A percentile compares a stretch with the other conserved stretches of the same genome.
phyloP scores from a whole-genome alignment of 1,140 invertebrate genomes.

The Pseudomyrmex gracilis region DNA sequence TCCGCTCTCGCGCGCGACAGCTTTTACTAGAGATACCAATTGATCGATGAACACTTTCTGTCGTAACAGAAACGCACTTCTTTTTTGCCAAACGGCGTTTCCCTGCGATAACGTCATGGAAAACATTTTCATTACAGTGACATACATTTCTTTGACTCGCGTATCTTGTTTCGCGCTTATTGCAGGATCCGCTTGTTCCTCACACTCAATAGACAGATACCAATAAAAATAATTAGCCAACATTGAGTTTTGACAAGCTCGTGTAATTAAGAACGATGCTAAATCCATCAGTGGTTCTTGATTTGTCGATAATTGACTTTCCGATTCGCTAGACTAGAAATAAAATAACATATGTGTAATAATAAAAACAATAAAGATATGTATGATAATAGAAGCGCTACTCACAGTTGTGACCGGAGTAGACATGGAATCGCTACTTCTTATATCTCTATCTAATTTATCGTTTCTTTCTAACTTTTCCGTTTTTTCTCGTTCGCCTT shows the following conservation, averaged over 20 bases:
- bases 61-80: slow-evolving; percentile 90
- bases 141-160: slow-evolving; percentile 93
- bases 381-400: background rate
- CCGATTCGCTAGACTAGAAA: slow-evolving; percentile 80
- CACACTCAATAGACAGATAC: slow-evolving; percentile 97
- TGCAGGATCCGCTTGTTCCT: slow-evolving; percentile 90
- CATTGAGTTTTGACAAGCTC: slow-evolving; percentile 95
- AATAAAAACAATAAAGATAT: background rate
- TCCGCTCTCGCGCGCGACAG: slow-evolving; percentile 95
- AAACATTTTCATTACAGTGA: slow-evolving; percentile 95
- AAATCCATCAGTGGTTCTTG: slow-evolving; percentile 88
- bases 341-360: slow-evolving; percentile 19
- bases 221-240: slow-evolving; percentile 99
- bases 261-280: slow-evolving; percentile 95
- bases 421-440: slow-evolving; percentile 75
- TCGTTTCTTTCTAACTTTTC: slow-evolving; percentile 70
- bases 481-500: slow-evolving; percentile 73
- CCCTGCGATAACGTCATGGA: slow-evolving; percentile 89
- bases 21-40: slow-evolving; percentile 95
- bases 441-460: slow-evolving; percentile 78
- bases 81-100: slow-evolving; percentile 89
- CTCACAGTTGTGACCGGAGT: slow-evolving; percentile 77
- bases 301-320: slow-evolving; percentile 71
- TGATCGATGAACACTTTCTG: slow-evolving; percentile 97
- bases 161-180: slow-evolving; percentile 90